These are phyloP conservation scores for Peromyscus maniculatus DNA, from an alignment of 2,113 vertebrate genomes.

Conservation along the genomic window DNA sequence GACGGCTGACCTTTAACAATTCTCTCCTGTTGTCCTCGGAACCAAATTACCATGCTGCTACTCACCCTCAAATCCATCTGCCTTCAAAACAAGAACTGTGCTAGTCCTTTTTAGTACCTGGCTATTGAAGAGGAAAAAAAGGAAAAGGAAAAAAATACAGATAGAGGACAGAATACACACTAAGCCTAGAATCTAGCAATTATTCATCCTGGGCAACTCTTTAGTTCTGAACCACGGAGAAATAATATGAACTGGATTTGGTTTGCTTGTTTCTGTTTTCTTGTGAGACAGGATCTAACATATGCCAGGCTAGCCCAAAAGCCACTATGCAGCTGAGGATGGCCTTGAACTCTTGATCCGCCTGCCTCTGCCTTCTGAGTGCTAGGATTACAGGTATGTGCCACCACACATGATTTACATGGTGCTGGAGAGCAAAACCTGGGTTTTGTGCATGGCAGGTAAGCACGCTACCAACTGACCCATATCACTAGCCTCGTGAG, in stretches of 20 bases:
- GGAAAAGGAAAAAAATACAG: neutral
- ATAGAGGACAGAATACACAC: neutral
- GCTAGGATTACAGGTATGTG: neutral
- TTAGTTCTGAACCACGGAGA: neutral
- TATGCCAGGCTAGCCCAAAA: neutral
- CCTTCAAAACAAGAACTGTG: constrained; percentile 49
- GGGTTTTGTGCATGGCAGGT: neutral
- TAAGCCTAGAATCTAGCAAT: neutral
- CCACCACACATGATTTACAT: too few species aligned
- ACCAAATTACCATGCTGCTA: constrained; percentile 51
- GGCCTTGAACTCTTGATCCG: neutral
- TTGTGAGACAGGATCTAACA: neutral
- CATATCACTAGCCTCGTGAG: neutral
- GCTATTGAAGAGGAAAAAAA: neutral
- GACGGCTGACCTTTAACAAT: constrained; percentile 67
- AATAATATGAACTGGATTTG: neutral
- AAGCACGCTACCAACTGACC: neutral
- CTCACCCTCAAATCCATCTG: constrained; percentile 4
- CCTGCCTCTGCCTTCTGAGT: neutral
- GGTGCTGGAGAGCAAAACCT: neutral
- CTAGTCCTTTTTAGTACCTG: neutral
- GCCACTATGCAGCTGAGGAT: neutral
- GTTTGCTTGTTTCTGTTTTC: neutral
- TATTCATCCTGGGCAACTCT: neutral
- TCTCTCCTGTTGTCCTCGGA: constrained; percentile 41